phyloP scores from a whole-genome alignment of 1,140 invertebrate species.

The Apolygus lucorum region DNA sequence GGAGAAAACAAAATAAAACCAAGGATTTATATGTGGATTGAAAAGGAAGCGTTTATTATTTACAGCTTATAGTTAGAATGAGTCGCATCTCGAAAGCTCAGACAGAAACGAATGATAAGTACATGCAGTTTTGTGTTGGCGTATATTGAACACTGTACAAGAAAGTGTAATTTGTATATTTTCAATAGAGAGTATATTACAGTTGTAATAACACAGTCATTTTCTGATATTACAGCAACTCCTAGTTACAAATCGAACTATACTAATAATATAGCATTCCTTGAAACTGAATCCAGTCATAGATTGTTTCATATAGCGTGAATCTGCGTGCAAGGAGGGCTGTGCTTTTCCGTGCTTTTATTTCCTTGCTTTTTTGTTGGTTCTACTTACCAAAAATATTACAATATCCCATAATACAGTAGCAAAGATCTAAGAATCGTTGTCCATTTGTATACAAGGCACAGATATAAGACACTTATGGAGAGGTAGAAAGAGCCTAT shows the following conservation, averaged over 20 bases:
- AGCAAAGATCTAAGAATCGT: conserved; percentile 4
- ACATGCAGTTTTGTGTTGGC: conserved; percentile 6
- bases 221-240: neutral
- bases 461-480: conserved; percentile 6
- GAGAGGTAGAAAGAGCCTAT: neutral
- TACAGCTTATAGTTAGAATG: neutral
- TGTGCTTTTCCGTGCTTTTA: conserved; percentile 12
- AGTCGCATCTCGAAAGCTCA: neutral
- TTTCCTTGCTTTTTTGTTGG: conserved; percentile 7
- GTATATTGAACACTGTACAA: conserved; percentile 1
- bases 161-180: neutral
- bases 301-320: conserved; percentile 2
- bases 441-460: conserved; percentile 12
- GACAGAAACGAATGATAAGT: neutral
- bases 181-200: neutral
- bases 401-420: conserved; percentile 8
- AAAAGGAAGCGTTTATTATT: conserved; percentile 10
- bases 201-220: neutral
- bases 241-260: neutral
- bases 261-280: neutral
- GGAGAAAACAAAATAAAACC: too few relatives aligned
- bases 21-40: neutral
- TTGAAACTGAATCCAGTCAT: neutral
- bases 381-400: conserved; percentile 13
- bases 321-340: conserved; percentile 12